Percentiles rank a stretch among this genome's conserved stretches.
Conservation (phyloP, 2,113 vertebrate species). For the Oxyruncus cristatus region DNA sequence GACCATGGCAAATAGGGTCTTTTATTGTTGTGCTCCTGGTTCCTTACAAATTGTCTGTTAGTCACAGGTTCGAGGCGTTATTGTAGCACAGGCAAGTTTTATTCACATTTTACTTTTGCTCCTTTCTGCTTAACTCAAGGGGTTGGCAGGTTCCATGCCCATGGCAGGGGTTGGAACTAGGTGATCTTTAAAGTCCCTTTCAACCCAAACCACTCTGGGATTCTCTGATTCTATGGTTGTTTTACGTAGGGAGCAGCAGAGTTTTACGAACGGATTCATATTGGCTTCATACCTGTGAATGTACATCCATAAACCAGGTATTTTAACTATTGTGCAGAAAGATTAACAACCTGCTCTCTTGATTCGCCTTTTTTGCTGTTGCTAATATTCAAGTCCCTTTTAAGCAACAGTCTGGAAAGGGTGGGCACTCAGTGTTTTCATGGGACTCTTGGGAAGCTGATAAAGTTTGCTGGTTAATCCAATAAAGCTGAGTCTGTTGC, state of each 20-base stretch:
- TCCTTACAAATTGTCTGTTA: neutral
- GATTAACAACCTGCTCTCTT: neutral
- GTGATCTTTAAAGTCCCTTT: neutral
- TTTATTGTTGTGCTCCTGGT: neutral
- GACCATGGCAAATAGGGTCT: neutral
- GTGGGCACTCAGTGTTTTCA: neutral
- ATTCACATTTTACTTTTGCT: neutral
- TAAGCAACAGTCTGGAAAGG: neutral
- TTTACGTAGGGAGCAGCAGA: neutral
- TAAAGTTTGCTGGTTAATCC: slow-evolving; percentile 50
- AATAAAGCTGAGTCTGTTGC: slow-evolving; percentile 10
- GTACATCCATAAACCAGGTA: neutral
- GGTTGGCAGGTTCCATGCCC: neutral
- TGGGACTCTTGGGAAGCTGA: slow-evolving; percentile 14
- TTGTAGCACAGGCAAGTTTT: neutral
- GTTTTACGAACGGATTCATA: neutral
- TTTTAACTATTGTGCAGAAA: neutral
- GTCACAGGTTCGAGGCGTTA: neutral
- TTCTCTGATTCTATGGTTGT: neutral
- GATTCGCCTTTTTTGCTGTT: neutral
- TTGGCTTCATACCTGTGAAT: neutral
- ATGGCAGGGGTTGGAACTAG: neutral
- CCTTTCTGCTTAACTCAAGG: neutral
- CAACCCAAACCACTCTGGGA: neutral
- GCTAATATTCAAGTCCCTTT: neutral